A percentile compares a stretch with the other conserved stretches of the same genome.
Conservation (phyloP, 2,113 vertebrate genomes). For the Eptesicus fuscus region DNA sequence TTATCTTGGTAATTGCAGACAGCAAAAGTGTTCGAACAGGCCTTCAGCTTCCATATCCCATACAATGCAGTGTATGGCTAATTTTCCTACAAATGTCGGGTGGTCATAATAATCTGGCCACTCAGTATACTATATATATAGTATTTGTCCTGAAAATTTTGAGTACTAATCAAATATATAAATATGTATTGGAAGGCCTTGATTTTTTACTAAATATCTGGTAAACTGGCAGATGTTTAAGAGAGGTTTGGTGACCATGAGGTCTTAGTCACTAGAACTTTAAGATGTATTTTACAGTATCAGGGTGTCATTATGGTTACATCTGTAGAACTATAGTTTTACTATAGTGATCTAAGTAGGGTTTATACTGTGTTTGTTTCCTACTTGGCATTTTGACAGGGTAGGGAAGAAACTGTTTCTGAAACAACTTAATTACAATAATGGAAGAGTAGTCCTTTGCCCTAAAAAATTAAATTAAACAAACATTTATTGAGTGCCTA, state of each 20-base stretch:
- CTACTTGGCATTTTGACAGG: conserved; percentile 19
- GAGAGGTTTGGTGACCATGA: not conserved
- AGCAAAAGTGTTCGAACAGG: too few species aligned
- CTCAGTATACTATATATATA: too few species aligned
- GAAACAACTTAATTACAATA: not conserved
- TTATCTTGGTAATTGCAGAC: too few species aligned
- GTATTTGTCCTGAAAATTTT: conserved; percentile 35
- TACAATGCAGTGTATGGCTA: too few species aligned
- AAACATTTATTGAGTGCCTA: not conserved
- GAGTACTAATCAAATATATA: conserved; percentile 11
- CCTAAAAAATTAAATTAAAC: not conserved
- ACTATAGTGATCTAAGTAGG: not conserved
- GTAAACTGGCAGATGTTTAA: conserved; percentile 23
- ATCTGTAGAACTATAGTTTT: not conserved
- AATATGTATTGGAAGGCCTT: conserved; percentile 12
- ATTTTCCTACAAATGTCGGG: too few species aligned
- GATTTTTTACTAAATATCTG: conserved; percentile 17
- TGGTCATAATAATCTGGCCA: too few species aligned
- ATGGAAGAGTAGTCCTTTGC: not conserved
- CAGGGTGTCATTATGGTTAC: conserved; percentile 1
- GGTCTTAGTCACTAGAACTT: not conserved
- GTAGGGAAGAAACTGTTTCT: not conserved
- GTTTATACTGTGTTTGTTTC: conserved; percentile 25
- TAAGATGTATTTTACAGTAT: not conserved
- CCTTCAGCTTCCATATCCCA: too few species aligned